Evolutionary conservation across 2,888 invertebrate genomes (phyloP).

Genomic region (Parascotia fuliginaria): DNA sequence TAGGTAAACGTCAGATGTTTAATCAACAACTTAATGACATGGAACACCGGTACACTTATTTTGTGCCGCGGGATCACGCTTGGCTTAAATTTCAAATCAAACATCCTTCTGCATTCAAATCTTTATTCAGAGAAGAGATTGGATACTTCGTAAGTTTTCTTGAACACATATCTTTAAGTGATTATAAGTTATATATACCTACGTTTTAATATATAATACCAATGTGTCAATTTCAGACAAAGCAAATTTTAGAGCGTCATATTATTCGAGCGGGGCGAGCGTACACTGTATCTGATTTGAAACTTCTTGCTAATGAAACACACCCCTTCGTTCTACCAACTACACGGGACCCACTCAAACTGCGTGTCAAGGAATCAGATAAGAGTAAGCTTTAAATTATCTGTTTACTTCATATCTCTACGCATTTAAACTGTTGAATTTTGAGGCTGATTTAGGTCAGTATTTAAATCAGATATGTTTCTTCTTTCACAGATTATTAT

Average conservation of each 20-base stretch:
- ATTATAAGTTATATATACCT: too few relatives aligned
- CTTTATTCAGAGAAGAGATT: slow-evolving; percentile 92
- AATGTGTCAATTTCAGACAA: slow-evolving; percentile 86
- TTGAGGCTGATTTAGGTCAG: slow-evolving; percentile 24
- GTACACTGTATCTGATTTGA: slow-evolving; percentile 93
- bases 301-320: slow-evolving; percentile 89
- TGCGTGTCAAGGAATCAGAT: slow-evolving; percentile 91
- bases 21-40: slow-evolving; percentile 92
- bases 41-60: slow-evolving; percentile 94
- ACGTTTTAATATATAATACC: slow-evolving; percentile 9
- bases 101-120: slow-evolving; percentile 93
- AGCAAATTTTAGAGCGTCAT: slow-evolving; percentile 94
- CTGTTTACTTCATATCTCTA: slow-evolving; percentile 49
- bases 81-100: slow-evolving; percentile 92
- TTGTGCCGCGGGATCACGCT: slow-evolving; percentile 95
- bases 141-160: slow-evolving; percentile 91
- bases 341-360: slow-evolving; percentile 89
- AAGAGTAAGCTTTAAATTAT: slow-evolving; percentile 82
- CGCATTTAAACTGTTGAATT: slow-evolving; percentile 28
- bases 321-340: slow-evolving; percentile 89
- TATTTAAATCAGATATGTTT: slow-evolving; percentile 20
- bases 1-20: slow-evolving; percentile 91
- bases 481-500: slow-evolving; percentile 88
- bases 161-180: not conserved
- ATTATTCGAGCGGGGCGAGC: slow-evolving; percentile 91